phyloP scores from a whole-genome alignment of 1,140 invertebrate genomes.

The Leucophenga varia region DNA sequence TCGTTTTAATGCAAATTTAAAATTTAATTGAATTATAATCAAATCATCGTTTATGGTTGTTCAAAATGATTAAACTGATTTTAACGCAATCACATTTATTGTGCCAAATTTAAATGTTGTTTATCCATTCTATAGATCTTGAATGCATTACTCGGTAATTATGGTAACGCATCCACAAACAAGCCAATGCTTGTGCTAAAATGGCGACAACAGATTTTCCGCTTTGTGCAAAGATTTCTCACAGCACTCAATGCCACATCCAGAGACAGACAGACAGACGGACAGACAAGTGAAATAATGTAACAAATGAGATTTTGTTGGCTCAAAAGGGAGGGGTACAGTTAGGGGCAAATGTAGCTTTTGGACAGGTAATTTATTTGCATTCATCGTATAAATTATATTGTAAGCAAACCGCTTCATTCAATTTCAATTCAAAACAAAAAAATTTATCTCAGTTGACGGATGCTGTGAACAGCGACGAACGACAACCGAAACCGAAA shows the following conservation, averaged over 20 bases:
- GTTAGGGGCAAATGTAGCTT: too few relatives aligned
- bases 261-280: slow-evolving; percentile 18
- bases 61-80: too few relatives aligned
- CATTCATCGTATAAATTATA: slow-evolving; percentile 55
- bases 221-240: slow-evolving; percentile 50
- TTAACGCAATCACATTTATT: too few relatives aligned
- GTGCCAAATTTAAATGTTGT: too few relatives aligned
- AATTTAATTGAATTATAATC: too few relatives aligned
- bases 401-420: slow-evolving; percentile 55
- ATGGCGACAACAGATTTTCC: slow-evolving; percentile 40
- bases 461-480: slow-evolving; percentile 48
- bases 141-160: too few relatives aligned
- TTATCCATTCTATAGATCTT: too few relatives aligned
- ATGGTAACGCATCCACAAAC: too few relatives aligned
- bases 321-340: not conserved
- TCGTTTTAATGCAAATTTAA: too few relatives aligned
- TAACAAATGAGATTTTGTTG: not conserved
- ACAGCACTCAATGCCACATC: slow-evolving; percentile 46
- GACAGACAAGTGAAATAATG: slow-evolving; percentile 5
- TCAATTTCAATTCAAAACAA: slow-evolving; percentile 56
- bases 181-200: too few relatives aligned
- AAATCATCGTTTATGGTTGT: too few relatives aligned
- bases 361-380: slow-evolving; percentile 45
- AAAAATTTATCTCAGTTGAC: slow-evolving; percentile 53
- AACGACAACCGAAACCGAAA: slow-evolving; percentile 43